Conservation (phyloP, 2,888 invertebrate genomes). For the Oxytorus armatus region DNA sequence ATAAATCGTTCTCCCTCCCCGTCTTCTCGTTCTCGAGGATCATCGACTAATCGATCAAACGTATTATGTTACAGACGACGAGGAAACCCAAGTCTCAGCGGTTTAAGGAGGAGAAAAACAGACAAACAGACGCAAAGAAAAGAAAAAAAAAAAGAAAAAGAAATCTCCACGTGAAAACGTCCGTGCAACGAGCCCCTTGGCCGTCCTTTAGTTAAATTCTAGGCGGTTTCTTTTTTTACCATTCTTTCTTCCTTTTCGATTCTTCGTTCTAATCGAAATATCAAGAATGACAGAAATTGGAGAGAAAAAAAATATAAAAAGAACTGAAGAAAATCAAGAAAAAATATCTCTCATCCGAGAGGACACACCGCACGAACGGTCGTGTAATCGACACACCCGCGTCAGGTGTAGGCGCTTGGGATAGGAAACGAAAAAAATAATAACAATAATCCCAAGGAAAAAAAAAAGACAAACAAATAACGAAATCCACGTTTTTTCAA, state of each 20-base stretch:
- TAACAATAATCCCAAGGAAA: constrained; percentile 18
- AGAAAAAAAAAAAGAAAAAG: constrained; percentile 23
- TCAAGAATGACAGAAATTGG: constrained; percentile 26
- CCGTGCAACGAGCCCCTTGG: constrained; percentile 68
- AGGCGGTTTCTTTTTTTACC: constrained; percentile 51
- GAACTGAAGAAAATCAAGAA: too few relatives aligned
- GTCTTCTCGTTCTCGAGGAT: neutral
- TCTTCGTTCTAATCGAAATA: constrained; percentile 39
- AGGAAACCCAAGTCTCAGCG: constrained; percentile 89
- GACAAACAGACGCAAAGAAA: constrained; percentile 1
- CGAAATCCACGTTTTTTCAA: constrained; percentile 56
- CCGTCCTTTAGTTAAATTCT: constrained; percentile 69
- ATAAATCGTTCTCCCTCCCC: neutral
- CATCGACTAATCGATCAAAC: constrained; percentile 43
- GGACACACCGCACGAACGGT: neutral
- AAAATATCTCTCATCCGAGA: constrained; percentile 2
- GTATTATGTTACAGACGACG: constrained; percentile 86
- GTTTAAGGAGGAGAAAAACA: constrained; percentile 81
- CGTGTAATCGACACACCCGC: constrained; percentile 17
- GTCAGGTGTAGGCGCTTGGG: constrained; percentile 30
- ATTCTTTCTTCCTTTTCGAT: constrained; percentile 59
- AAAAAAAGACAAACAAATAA: constrained; percentile 38
- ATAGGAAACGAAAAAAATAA: constrained; percentile 25
- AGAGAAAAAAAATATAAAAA: constrained; percentile 21
- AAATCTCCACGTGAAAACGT: constrained; percentile 48